Conservation (phyloP, 2,888 invertebrate species). For the Octodonta nipae region DNA sequence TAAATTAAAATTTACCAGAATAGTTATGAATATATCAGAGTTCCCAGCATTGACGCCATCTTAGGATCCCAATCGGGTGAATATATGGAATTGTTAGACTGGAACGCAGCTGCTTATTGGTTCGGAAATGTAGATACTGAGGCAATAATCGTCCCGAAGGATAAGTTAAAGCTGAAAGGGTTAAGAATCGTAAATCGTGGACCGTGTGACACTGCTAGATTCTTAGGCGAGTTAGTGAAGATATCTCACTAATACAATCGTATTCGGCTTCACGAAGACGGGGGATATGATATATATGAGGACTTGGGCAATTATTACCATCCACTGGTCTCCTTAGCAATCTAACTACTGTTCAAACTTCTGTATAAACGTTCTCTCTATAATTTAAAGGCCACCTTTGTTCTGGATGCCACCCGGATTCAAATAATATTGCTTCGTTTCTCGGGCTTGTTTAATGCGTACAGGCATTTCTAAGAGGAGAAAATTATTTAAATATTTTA, state of each 20-base stretch:
- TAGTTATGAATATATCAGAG: too few relatives aligned
- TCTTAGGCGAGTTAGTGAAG: slow-evolving; percentile 28
- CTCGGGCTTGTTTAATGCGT: too few relatives aligned
- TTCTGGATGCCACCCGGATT: slow-evolving; percentile 6
- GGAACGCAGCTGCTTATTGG: slow-evolving; percentile 28
- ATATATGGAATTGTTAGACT: slow-evolving; percentile 17
- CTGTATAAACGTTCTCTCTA: slow-evolving; percentile 9
- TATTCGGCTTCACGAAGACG: slow-evolving; percentile 19
- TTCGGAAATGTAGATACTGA: slow-evolving; percentile 26
- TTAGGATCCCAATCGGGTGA: too few relatives aligned
- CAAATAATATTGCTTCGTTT: too few relatives aligned
- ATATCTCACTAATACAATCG: slow-evolving; percentile 29
- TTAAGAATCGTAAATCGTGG: slow-evolving; percentile 28
- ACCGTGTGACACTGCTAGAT: slow-evolving; percentile 24
- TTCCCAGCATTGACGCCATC: too few relatives aligned
- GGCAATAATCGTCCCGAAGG: slow-evolving; percentile 22
- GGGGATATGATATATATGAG: slow-evolving; percentile 27
- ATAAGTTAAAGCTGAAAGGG: slow-evolving; percentile 24
- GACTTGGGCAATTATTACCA: slow-evolving; percentile 28
- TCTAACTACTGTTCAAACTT: slow-evolving; percentile 14
- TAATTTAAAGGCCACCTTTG: slow-evolving; percentile 15
- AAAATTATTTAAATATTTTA: too few relatives aligned
- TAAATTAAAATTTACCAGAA: too few relatives aligned
- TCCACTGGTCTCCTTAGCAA: slow-evolving; percentile 17
- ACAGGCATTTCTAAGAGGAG: too few relatives aligned